Evolutionary conservation across 2,797 vertebrate species (phyloP), one percentile per base, ranked within the genome.

Genomic region (Distichodus sexfasciatus): DNA sequence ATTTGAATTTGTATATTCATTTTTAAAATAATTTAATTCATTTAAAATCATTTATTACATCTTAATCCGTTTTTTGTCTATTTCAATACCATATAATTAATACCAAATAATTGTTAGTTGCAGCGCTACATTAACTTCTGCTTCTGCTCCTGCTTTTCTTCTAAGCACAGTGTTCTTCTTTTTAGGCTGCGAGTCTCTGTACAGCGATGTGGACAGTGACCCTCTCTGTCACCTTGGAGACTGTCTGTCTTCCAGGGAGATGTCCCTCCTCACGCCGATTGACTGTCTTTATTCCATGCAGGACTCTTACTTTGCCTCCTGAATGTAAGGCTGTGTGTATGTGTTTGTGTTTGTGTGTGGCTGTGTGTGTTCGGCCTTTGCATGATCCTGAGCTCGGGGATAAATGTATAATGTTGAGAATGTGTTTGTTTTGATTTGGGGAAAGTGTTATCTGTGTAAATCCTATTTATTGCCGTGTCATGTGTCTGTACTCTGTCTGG

Each of bases 271-370:
- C 67, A 98, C 96, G 69, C 97, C 97, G 23, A 99, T 99, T 1
- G 97, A 98, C 81, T 92, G 94, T 64, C 93, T 99, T 68, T 98
- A 96, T 87, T 99, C 97, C 79, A 99, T 99, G 97, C 97, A 99
- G 85, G 96, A 93, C 87, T 97, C 96, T 10, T 99, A 99, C 89
- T 99, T 99, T 80, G 91, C 97, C 63, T 95, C 95, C 72, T 98
- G 94, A 97, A 83, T 17, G 11, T 53, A 58, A 62, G 6, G 6
- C 43, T 67, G 24, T 58, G 15, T 48, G 59, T 63, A 28, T 58
- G 12, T 46, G 48, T 60, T 24, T 63, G 47, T 62, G 29, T 62
- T 26, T 55, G 36, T 66, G 44, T 58, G 19, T 43, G 31, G 4
- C 4, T 33, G 31, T 48, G 26, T 55, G 50, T 31, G 19, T 19